Evolutionary conservation across 2,113 vertebrate genomes (phyloP).

Genomic region (Talpa occidentalis): DNA sequence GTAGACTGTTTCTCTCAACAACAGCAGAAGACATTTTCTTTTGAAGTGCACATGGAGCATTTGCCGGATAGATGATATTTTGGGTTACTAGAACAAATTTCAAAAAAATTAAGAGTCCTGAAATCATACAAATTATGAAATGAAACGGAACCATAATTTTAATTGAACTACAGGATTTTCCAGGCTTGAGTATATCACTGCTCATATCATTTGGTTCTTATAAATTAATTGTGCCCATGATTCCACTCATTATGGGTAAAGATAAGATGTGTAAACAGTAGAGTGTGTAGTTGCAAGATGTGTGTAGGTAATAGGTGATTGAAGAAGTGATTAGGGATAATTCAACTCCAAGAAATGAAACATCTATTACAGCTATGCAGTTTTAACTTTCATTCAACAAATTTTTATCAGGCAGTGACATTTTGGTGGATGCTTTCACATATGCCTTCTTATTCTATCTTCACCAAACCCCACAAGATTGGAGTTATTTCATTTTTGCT

Average conservation of each 20-base stretch:
- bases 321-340: background rate
- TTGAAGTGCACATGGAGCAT: background rate
- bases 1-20: background rate
- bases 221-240: background rate
- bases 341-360: background rate
- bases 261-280: background rate
- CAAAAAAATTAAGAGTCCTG: background rate
- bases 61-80: background rate
- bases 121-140: background rate
- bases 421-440: background rate
- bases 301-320: background rate
- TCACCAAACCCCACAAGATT: background rate
- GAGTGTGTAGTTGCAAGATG: background rate
- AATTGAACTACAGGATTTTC: background rate
- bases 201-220: background rate
- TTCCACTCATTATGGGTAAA: background rate
- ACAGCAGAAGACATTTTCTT: background rate
- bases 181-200: background rate
- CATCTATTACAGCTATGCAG: background rate
- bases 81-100: background rate
- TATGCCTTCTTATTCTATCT: background rate
- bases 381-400: background rate
- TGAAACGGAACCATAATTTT: background rate
- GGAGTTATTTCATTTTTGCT: background rate
- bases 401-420: conserved; percentile 12